Percentiles rank a stretch among this genome's conserved stretches.
phyloP scores from a whole-genome alignment of 2,888 invertebrate genomes.

The Tillus elongatus region DNA sequence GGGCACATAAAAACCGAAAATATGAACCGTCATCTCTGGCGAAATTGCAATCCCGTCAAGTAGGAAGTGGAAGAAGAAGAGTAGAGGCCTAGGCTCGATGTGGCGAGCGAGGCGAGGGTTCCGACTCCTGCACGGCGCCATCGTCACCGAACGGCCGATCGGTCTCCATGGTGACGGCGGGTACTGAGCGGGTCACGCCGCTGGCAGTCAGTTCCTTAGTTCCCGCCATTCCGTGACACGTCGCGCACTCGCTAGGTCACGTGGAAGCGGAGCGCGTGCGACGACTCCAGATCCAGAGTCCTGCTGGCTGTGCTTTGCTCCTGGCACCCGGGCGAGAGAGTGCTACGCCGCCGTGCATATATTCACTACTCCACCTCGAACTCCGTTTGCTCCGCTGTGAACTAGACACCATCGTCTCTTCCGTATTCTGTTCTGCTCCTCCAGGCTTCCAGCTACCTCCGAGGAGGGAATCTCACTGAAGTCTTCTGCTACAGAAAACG shows the following conservation, averaged over 20 bases:
- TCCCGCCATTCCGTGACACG: constrained; percentile 41
- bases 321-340: constrained; percentile 33
- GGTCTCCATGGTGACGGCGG: constrained; percentile 41
- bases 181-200: constrained; percentile 33
- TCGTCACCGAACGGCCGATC: constrained; percentile 36
- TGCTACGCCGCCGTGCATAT: too few species aligned
- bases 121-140: constrained; percentile 40
- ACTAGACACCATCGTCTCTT: constrained; percentile 39
- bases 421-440: constrained; percentile 12
- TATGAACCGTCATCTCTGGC: constrained; percentile 20
- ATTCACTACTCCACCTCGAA: constrained; percentile 30
- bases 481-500: too few species aligned
- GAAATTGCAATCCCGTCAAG: constrained; percentile 28
- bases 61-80: constrained; percentile 14
- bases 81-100: constrained; percentile 37
- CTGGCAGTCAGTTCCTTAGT: constrained; percentile 26
- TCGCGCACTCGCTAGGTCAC: constrained; percentile 42
- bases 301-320: constrained; percentile 30
- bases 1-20: constrained; percentile 18
- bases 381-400: constrained; percentile 37
- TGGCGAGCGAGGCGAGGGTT: constrained; percentile 20
- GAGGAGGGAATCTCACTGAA: too few species aligned
- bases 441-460: neutral
- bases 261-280: constrained; percentile 36
- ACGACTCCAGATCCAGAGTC: constrained; percentile 34